Base-by-base conservation (phyloP, 1,140 invertebrate genomes). In the Acyrthosiphon pisum region DNA sequence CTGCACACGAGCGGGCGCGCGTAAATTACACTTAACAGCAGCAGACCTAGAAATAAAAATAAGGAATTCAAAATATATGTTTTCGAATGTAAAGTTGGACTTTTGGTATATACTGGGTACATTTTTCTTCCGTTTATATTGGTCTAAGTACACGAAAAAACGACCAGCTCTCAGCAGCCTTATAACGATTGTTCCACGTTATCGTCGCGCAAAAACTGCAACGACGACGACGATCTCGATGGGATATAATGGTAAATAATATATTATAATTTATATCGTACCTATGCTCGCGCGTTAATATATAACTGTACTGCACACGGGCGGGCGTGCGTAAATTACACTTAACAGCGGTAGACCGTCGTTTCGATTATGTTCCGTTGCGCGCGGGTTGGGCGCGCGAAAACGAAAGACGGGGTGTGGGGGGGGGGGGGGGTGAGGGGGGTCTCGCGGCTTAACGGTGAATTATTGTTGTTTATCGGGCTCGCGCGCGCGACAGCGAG, bases 11-110 rank as follows among this genome's bases (percentile, higher is more conserved):
- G 35, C 60, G 60, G 60, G 60, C n/a, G 60, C 11, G 68, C 90
- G 90, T 91, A 91, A 91, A 91, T 91, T 83, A 91, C 68, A 50
- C 35, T 91, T 91, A 91, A 91, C 90, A 91, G 90, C 90, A 44
- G 48, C 8, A 91, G n/a, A 44, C 23, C 90, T n/a, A n/a, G n/a
- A n/a, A n/a, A n/a, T n/a, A n/a, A 41, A 41, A 41, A 41, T 3
- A 4, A 41, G 41, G 41, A 41, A 41, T 41, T 41, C 3, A 41
- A 41, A 41, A 3, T 41, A 3, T 41, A 41, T 41, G 41, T 41
- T 41, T 2, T 41, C 41, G 41, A 41, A 41, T 4, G 3, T 41
- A 41, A 41, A 41, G 3, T 41, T 3, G 41, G 41, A 41, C 41
- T 41, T 3, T 41, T 4, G 41, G 41, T 41, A n/a, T n/a, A n/a